Base-by-base conservation (phyloP, 2,113 vertebrate genomes). In the Panurus biarmicus region DNA sequence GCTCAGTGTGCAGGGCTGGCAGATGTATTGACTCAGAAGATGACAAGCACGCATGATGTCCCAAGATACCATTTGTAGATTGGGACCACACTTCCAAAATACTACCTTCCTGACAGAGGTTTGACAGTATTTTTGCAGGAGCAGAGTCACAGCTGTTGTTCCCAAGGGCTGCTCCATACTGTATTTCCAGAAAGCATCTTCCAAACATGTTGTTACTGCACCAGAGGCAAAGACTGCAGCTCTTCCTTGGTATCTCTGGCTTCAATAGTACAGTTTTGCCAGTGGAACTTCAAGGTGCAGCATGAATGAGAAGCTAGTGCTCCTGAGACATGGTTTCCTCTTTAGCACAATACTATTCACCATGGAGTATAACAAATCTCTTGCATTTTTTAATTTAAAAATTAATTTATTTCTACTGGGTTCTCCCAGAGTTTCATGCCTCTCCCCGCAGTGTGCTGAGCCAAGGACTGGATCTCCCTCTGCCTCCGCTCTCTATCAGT, bases 11-110 rank as follows among this genome's bases (percentile, higher is more conserved):
- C 60, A 36, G 35, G 33, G 13, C 44, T 84, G 56, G 51, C 72
- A 67, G 33, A 38, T 33, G 14, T 60, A 88, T 67, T 90, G 51
- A 60, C 12, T 66, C 26, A 38, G 36, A 66, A 65, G 40, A 71
- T 1, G 3, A 33, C 10, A 61, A 53, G n/a, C 28, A 72, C 28
- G 36, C 0, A 0, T n/a, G 29, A 29, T 44, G 21, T 82, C 36
- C 15, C 42, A 71, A 19, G 60, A 18, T 71, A 45, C 72, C 24
- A 15, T 47, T 77, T 91, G 66, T 31, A 74, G 48, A 53, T 36
- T 54, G 61, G 75, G 65, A 31, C 31, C 6, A 1, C 35, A 23
- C n/a, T 87, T 94, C 25, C 18, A 61, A 72, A 72, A 22, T 35
- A 29, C 1, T 62, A 17, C 51, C 35, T 50, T 92, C 24, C 38